A percentile compares a stretch with the other conserved stretches of the same genome.
Conservation (phyloP, 2,797 vertebrate species). For the Gouania willdenowi region DNA sequence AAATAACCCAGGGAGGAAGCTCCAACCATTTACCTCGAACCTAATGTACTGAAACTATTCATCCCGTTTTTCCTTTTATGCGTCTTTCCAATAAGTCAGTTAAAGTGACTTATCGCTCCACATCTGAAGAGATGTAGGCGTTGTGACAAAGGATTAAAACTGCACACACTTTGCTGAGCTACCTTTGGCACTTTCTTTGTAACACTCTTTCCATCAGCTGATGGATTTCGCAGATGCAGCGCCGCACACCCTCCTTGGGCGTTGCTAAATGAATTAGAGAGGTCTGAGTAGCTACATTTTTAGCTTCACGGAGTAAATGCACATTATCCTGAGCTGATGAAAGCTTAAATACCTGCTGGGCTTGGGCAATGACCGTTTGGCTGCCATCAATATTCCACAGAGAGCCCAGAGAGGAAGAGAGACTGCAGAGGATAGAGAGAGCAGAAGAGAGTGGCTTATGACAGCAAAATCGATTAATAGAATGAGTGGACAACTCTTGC, state of each 20-base stretch:
- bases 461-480: slow-evolving; percentile 62
- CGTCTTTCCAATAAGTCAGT: slow-evolving; percentile 1
- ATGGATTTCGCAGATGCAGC: slow-evolving; percentile 58
- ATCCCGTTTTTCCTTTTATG: slow-evolving; percentile 6
- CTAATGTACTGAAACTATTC: neutral
- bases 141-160: slow-evolving; percentile 36
- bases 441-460: slow-evolving; percentile 46
- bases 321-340: slow-evolving; percentile 62
- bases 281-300: slow-evolving; percentile 61
- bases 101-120: slow-evolving; percentile 10
- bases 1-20: slow-evolving; percentile 15
- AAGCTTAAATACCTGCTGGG: slow-evolving; percentile 67
- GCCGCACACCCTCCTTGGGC: slow-evolving; percentile 49
- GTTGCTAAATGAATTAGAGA: slow-evolving; percentile 64
- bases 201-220: slow-evolving; percentile 32
- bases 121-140: slow-evolving; percentile 16
- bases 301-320: slow-evolving; percentile 56
- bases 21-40: slow-evolving; percentile 5
- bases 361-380: slow-evolving; percentile 29
- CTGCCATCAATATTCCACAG: slow-evolving; percentile 57
- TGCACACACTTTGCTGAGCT: slow-evolving; percentile 2
- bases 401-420: slow-evolving; percentile 43
- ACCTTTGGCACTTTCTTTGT: slow-evolving; percentile 33
- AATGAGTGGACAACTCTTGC: slow-evolving; percentile 66
- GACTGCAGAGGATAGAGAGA: slow-evolving; percentile 29